phyloP scores from a whole-genome alignment of 2,797 vertebrate species.

The Liasis olivaceus region DNA sequence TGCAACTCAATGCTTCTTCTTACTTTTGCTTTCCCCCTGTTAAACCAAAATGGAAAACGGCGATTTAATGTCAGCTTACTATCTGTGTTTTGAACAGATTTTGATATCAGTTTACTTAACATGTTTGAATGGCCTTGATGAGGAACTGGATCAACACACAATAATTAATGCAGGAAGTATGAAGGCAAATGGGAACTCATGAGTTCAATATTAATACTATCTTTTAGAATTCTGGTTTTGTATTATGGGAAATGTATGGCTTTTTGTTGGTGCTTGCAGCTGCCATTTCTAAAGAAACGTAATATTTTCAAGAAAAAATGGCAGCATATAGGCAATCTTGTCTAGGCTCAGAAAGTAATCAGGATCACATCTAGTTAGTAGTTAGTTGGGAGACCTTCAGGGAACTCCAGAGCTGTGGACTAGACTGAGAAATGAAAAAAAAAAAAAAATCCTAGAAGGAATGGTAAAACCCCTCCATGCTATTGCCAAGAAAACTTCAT shows the following conservation, averaged over 20 bases:
- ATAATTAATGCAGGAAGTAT: neutral
- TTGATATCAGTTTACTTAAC: neutral
- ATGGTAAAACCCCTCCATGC: neutral
- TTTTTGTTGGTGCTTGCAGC: neutral
- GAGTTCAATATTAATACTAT: neutral
- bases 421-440: neutral
- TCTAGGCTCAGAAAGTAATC: neutral
- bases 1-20: neutral
- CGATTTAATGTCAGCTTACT: neutral
- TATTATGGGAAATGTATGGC: neutral
- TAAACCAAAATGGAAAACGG: neutral
- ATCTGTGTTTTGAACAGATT: neutral
- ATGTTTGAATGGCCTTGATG: neutral
- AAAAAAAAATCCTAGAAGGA: neutral
- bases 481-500: neutral
- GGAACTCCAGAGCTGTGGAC: neutral
- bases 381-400: neutral
- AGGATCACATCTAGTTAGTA: neutral
- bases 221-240: neutral
- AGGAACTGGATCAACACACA: neutral
- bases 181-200: neutral
- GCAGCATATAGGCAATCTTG: neutral
- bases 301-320: neutral
- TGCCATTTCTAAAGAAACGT: neutral
- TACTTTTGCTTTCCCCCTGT: neutral